phyloP scores from a whole-genome alignment of 2,888 invertebrate species.

The Chaetogeoica ovagalla region DNA sequence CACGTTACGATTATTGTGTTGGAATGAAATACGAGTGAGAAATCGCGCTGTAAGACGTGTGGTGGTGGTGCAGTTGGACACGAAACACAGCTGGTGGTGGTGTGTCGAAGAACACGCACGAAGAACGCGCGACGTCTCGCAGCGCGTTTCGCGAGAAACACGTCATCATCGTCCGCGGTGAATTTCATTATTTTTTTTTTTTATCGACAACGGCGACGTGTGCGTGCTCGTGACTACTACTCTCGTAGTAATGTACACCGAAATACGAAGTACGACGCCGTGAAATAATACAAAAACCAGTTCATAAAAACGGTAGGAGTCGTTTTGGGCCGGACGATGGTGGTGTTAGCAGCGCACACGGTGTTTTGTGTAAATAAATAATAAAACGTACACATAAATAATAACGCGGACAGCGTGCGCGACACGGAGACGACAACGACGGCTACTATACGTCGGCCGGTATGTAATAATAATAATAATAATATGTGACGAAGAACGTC shows the following conservation, averaged over 20 bases:
- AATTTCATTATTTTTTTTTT: conserved; percentile 26
- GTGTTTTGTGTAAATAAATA: conserved; percentile 53
- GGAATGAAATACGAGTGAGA: too few species aligned
- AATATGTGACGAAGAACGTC: background rate
- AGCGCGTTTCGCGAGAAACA: conserved; percentile 50
- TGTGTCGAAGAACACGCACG: background rate
- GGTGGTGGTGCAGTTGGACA: too few species aligned
- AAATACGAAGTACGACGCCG: background rate
- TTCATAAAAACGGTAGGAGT: conserved; percentile 53
- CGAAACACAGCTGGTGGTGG: background rate
- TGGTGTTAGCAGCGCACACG: conserved; percentile 13
- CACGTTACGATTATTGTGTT: too few species aligned
- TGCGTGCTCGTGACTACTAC: background rate
- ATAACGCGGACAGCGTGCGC: conserved; percentile 14
- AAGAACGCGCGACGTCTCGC: conserved; percentile 30
- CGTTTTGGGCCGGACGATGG: conserved; percentile 10
- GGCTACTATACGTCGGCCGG: too few species aligned
- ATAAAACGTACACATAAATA: conserved; percentile 52
- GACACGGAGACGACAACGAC: background rate
- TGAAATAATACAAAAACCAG: conserved; percentile 43
- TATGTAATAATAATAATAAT: too few species aligned
- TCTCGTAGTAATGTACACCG: too few species aligned
- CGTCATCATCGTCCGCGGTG: background rate
- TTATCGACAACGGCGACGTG: conserved; percentile 16
- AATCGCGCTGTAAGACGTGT: too few species aligned